Conservation (phyloP, 2,113 vertebrate species). For the Stigmatopora argus region DNA sequence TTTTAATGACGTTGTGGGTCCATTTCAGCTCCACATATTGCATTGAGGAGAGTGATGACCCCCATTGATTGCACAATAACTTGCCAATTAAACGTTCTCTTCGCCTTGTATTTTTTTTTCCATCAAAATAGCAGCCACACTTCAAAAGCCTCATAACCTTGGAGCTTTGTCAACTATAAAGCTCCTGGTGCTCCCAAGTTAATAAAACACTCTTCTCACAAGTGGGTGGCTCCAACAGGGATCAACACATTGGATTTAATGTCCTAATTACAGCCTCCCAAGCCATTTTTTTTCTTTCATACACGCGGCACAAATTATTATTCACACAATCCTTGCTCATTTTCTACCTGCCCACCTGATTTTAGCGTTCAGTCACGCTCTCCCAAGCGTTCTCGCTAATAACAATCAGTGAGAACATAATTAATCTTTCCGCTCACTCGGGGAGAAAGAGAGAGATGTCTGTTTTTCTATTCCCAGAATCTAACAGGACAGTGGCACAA, state of each 20-base stretch:
- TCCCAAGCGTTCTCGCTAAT: constrained; percentile 15
- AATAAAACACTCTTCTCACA: constrained; percentile 59
- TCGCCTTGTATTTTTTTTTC: neutral
- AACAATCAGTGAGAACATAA: constrained; percentile 45
- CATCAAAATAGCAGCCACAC: constrained; percentile 15
- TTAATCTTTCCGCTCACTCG: constrained; percentile 36
- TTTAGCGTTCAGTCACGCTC: constrained; percentile 22
- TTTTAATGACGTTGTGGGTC: neutral
- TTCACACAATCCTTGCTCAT: constrained; percentile 49
- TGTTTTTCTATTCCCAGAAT: constrained; percentile 20
- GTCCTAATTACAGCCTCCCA: constrained; percentile 69
- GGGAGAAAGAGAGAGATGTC: constrained; percentile 21
- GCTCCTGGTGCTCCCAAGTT: constrained; percentile 50
- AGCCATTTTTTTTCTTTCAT: constrained; percentile 55
- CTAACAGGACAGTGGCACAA: constrained; percentile 33
- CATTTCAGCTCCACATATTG: neutral
- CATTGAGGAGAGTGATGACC: neutral
- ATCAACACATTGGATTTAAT: constrained; percentile 59
- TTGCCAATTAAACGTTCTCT: neutral
- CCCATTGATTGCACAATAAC: neutral
- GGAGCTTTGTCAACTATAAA: constrained; percentile 31
- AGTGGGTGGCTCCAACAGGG: constrained; percentile 25
- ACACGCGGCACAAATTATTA: constrained; percentile 63
- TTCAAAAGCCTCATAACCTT: constrained; percentile 11
- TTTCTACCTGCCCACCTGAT: constrained; percentile 24